Evolutionary conservation across 2,797 vertebrate genomes (phyloP).

Genomic region (Helostoma temminkii): DNA sequence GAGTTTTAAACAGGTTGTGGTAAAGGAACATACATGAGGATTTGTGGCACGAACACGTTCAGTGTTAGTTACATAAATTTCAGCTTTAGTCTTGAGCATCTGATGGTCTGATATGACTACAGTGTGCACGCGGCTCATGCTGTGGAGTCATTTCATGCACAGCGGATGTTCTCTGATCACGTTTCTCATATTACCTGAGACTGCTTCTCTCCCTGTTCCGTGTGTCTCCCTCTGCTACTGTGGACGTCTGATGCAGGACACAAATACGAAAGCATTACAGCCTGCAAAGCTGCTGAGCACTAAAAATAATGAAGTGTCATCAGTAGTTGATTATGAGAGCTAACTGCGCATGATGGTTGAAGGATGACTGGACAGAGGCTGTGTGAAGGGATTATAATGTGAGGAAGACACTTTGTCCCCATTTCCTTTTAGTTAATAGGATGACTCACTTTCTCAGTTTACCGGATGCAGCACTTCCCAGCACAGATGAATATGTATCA

Average conservation of each 20-base stretch:
- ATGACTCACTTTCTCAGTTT: conserved; percentile 46
- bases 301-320: conserved; percentile 45
- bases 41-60: too few species aligned
- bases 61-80: too few species aligned
- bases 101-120: background rate
- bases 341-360: conserved; percentile 21
- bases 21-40: too few species aligned
- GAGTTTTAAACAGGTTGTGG: background rate
- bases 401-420: conserved; percentile 50
- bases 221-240: conserved; percentile 11
- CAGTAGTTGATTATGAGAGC: conserved; percentile 28
- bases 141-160: background rate
- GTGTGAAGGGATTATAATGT: conserved; percentile 42
- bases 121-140: background rate
- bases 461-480: conserved; percentile 32
- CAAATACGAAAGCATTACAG: conserved; percentile 38
- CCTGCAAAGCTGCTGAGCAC: conserved; percentile 43
- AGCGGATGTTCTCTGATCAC: conserved; percentile 13
- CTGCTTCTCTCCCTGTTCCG: background rate
- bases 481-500: conserved; percentile 38
- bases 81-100: too few species aligned
- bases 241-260: conserved; percentile 23
- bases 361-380: conserved; percentile 22
- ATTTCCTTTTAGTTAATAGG: conserved; percentile 8
- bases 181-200: conserved; percentile 18